Evolutionary conservation across 1,140 invertebrate genomes (phyloP), one percentile per base, ranked within the genome.

Genomic region (Cotesia vestalis): DNA sequence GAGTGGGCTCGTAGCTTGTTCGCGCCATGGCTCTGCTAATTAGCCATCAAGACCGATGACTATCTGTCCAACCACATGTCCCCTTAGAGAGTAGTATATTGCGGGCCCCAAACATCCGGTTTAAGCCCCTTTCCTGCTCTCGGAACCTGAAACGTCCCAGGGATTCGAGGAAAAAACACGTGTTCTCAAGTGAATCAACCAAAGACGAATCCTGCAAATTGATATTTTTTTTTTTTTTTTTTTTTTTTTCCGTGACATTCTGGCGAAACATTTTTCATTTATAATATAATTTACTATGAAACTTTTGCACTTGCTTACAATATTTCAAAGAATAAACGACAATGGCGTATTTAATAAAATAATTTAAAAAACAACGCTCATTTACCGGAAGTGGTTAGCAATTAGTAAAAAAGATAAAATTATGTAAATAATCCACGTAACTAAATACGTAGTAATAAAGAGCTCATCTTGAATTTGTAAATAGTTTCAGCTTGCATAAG

Each of bases 141-240:
- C 46, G 40, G 36, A 59, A 55, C 62, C 51, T 60, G 14, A 66
- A 60, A 60, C 59, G 55, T 71, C 63, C 63, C 53, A 46, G 62
- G 46, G 71, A 72, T 75, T 67, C 69, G 63, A 76, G 35, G 69
- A 71, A 64, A 71, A 57, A 76, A 78, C 76, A 79, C 76, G 70
- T 78, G 77, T 80, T 78, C 68, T 74, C 63, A 74, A 78, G 75
- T 76, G 68, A 76, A 76, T 76, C 77, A 69, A 27, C 27, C 27
- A 27, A 27, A 69, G 66, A 73, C 61, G 35, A 76, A 75, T 67
- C 17, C 9, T 68, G 27, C 36, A 59, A 35, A 52, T 64, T 52
- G 46, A 52, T 9, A 20, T n/a, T 52, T 20, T 53, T 27, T 53
- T n/a, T n/a, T n/a, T n/a, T n/a, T n/a, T n/a, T n/a, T n/a, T n/a